Base-by-base conservation (phyloP, 1,140 invertebrate species). In the Drosophila guanche region DNA sequence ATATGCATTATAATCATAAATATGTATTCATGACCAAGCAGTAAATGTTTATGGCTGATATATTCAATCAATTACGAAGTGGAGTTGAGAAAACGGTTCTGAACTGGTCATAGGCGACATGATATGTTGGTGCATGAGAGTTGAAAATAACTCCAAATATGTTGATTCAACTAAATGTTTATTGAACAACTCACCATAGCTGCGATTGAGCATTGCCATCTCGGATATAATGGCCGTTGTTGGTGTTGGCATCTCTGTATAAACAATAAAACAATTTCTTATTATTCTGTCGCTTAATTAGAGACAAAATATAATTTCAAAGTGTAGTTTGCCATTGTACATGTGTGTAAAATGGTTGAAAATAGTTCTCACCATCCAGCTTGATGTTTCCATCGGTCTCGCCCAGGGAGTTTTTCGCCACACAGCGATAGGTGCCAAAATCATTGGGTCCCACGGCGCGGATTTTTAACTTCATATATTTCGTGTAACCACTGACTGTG, bases 321-420 rank as follows among this genome's bases (percentile, higher is more conserved):
- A 37, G 4, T 12, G 0, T 4, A 37, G 10, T 37, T 37, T 37
- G 4, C 10, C 1, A 4, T 33, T 5, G 29, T 2, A 33, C 12
- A 14, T 10, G 20, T 20, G 43, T 54, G 45, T 45, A 37, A 48
- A 58, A 43, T 23, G 40, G 33, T 41, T 73, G 12, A 16, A 45
- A n/a, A 20, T 45, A 27, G 10, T 50, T 84, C 93, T 94, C 89
- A 99, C 98, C 97, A 89, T 98, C 97, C 47, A 99, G 92, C 92
- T 97, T 95, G 90, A 99, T 98, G 46, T 96, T 94, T 14, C 97
- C 97, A 91, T 98, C 97, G 8, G 97, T 98, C 88, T 96, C 96
- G 40, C 98, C 98, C 6, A 99, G 93, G 14, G 96, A 97, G 92
- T 99, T 99, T 91, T 98, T 98, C 6, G 97, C 97, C 25, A 98